These are phyloP conservation scores for Echiichthys vipera DNA, from an alignment of 2,797 vertebrate species.

Conservation along the genomic window DNA sequence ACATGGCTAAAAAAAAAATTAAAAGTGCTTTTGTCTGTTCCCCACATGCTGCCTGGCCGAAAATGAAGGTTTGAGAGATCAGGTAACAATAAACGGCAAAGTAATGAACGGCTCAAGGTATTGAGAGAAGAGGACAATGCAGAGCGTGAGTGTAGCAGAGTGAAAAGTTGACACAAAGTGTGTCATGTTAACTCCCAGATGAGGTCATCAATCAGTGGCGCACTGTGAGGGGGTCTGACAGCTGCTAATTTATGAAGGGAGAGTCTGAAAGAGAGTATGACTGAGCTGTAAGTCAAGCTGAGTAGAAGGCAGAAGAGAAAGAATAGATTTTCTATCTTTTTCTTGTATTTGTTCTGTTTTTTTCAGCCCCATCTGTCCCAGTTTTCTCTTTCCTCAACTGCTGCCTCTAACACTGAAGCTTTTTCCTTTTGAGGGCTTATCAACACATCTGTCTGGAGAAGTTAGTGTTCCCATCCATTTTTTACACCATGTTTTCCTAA, in stretches of 20 bases:
- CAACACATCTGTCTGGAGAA: constrained; percentile 79
- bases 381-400: constrained; percentile 25
- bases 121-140: constrained; percentile 36
- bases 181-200: constrained; percentile 82
- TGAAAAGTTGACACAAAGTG: constrained; percentile 68
- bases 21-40: constrained; percentile 41
- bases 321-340: constrained; percentile 35
- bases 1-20: constrained; percentile 21
- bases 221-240: constrained; percentile 67
- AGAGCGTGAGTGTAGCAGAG: constrained; percentile 24
- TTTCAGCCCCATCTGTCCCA: constrained; percentile 22
- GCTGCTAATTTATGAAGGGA: constrained; percentile 64
- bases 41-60: constrained; percentile 52
- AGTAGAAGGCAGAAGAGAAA: constrained; percentile 16
- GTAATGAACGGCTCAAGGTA: constrained; percentile 41
- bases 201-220: constrained; percentile 83
- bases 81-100: constrained; percentile 36
- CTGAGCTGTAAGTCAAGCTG: constrained; percentile 26
- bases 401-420: constrained; percentile 22
- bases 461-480: constrained; percentile 82
- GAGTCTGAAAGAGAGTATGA: constrained; percentile 52
- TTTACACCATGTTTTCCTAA: constrained; percentile 79
- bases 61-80: constrained; percentile 38
- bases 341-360: background rate
- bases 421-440: constrained; percentile 72